Percentiles rank a stretch among this genome's conserved stretches.
phyloP scores from a whole-genome alignment of 1,140 invertebrate genomes.

The Ladona fulva region DNA sequence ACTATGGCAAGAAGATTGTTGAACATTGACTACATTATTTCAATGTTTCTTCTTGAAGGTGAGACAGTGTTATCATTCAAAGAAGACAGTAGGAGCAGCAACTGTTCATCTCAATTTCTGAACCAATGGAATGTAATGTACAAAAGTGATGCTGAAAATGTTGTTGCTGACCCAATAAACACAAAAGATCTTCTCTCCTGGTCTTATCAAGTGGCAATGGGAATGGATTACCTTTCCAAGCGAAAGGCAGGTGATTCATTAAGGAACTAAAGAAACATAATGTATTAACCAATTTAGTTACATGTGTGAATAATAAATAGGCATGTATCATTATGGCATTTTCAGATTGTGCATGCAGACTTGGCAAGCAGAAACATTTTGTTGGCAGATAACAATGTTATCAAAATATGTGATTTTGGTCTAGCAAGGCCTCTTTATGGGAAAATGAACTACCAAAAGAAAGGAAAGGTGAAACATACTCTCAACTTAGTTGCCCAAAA shows the following conservation, averaged over 20 bases:
- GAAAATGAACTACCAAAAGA: conserved; percentile 37
- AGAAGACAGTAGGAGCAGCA: too few species aligned
- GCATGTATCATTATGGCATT: conserved; percentile 29
- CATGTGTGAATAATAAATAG: background rate
- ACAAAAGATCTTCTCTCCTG: conserved; percentile 13
- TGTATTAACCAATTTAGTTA: background rate
- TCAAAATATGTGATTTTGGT: conserved; percentile 45
- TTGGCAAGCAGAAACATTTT: conserved; percentile 45
- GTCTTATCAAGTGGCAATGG: conserved; percentile 11
- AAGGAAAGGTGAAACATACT: conserved; percentile 31
- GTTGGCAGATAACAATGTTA: conserved; percentile 39
- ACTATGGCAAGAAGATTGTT: too few species aligned
- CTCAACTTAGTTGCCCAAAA: conserved; percentile 28
- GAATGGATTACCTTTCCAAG: conserved; percentile 10
- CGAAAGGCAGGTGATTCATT: background rate
- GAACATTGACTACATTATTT: too few species aligned
- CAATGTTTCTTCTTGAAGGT: too few species aligned
- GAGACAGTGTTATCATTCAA: too few species aligned
- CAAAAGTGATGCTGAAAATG: background rate
- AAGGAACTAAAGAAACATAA: conserved; percentile 27
- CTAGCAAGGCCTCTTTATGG: conserved; percentile 41
- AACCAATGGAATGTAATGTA: background rate
- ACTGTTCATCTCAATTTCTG: too few species aligned
- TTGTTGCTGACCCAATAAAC: background rate
- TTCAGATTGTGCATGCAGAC: conserved; percentile 40